Base-by-base conservation (phyloP, 2,113 vertebrate species). In the Illadopsis cleaveri region DNA sequence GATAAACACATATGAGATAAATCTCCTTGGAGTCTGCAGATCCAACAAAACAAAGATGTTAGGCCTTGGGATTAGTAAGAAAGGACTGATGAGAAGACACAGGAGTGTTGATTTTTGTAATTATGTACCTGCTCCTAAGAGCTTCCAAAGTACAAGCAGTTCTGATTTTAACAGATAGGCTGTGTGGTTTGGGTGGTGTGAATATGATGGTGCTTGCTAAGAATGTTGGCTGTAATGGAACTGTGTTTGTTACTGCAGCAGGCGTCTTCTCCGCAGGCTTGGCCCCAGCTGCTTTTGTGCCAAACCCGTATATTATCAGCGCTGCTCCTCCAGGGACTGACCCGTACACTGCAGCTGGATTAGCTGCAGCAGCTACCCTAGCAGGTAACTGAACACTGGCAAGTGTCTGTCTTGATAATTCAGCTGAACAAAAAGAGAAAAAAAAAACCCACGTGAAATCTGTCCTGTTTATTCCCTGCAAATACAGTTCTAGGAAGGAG, bases 301-400 rank as follows among this genome's bases (percentile, higher is more conserved):
- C 99, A 98, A 99, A 99, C 97, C 99, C 99, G 17, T 99, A 99
- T 94, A 99, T 99, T 97, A 99, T 99, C 95, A 99, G 99, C 86
- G 98, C 99, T 94, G 99, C 97, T 92, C 99, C 99, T 94, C 99
- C 99, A 92, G 99, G 99, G 97, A 97, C 99, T 4, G 99, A 99
- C 96, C 99, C 99, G 1, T 99, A 99, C 95, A 99, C 99, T 51
- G 99, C 99, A 68, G 99, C 99, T 65, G 99, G 99, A 71, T 97
- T 99, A 89, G 99, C 99, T 93, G 99, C 99, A 94, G 99, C 99
- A 91, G 99, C 99, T 64, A 98, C 99, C 11, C 98, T 99, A 86
- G 99, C 99, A 98, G 99, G 99, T 99, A 98, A 97, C 62, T 88
- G 54, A 86, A 17, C 45, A 19, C 94, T 91, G 77, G 50, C 18